Evolutionary conservation across 2,113 vertebrate genomes (phyloP), one percentile per base, ranked within the genome.

Genomic region (Seriola aureovittata): DNA sequence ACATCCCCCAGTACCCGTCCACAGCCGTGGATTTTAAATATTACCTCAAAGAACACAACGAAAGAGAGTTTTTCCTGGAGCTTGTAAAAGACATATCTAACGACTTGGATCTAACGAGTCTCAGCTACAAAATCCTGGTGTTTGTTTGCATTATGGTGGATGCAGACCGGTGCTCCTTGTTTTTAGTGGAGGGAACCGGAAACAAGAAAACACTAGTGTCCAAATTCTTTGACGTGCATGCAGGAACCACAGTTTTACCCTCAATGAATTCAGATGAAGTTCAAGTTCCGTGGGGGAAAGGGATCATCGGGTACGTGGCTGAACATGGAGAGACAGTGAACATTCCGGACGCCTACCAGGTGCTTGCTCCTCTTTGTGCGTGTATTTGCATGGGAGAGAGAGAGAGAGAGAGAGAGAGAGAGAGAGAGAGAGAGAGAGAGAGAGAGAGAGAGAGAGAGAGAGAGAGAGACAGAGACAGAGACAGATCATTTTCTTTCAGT

Each of bases 1-100:
- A 96, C 95, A 96, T 99, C 91, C 98, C 98, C 50, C 98, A 98
- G 88, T 99, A 98, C 59, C 97, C 97, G n/a, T 97, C 97, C 72
- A 97, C 96, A 1, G 98, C 97, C 62, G 96, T 99, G 86, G 97
- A 98, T 91, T 98, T 98, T 90, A 99, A 99, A 91, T 99, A 98
- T 90, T 96, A 98, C 92, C 97, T 99, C 72, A 99, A 97, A 90
- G 96, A 97, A 87, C 95, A 97, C 88, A 99, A 97, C 71, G 97
- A 99, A 76, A 95, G 97, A 21, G 97, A 98, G 93, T 99, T 99
- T 90, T 99, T 99, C 93, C 93, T 99, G 86, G 98, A 99, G 89
- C 95, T 99, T 23, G 98, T 99, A n/a, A 99, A 99, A 92, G 98
- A 99, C 93, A 99, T 99, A 57, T 99, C 98, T 59, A 99, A 99